Evolutionary conservation across 2,888 invertebrate genomes (phyloP).

Genomic region (Troglohyphantes excavatus): DNA sequence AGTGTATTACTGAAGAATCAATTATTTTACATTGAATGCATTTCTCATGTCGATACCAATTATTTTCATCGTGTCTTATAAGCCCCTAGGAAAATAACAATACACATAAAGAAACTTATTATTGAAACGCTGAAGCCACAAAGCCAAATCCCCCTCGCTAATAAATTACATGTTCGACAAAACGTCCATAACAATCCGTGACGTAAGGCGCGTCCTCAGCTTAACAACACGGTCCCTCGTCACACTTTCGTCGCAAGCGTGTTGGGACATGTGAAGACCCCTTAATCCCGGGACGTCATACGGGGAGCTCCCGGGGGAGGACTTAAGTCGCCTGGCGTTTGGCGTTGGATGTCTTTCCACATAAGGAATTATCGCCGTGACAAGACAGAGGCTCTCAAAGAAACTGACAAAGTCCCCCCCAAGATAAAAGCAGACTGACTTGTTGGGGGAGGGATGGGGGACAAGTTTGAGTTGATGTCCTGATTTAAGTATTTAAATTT

Average conservation of each 20-base stretch:
- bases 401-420: constrained; percentile 29
- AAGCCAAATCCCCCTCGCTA: not conserved
- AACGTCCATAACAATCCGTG: not conserved
- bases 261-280: constrained; percentile 26
- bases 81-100: too few species aligned
- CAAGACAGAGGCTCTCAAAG: constrained; percentile 12
- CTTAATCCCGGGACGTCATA: constrained; percentile 56
- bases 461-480: too few species aligned
- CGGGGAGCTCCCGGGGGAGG: constrained; percentile 40
- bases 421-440: not conserved
- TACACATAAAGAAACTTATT: too few species aligned
- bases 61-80: too few species aligned
- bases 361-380: constrained; percentile 55
- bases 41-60: too few species aligned
- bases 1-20: too few species aligned
- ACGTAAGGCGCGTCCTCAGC: not conserved
- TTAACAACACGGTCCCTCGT: constrained; percentile 19
- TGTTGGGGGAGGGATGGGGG: too few species aligned
- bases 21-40: too few species aligned
- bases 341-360: constrained; percentile 38
- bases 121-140: not conserved
- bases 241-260: constrained; percentile 17
- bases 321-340: constrained; percentile 65
- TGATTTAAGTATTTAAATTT: too few species aligned
- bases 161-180: not conserved